These are phyloP conservation scores for Bombycilla garrulus DNA, from an alignment of 2,113 vertebrate species.

Conservation along the genomic window DNA sequence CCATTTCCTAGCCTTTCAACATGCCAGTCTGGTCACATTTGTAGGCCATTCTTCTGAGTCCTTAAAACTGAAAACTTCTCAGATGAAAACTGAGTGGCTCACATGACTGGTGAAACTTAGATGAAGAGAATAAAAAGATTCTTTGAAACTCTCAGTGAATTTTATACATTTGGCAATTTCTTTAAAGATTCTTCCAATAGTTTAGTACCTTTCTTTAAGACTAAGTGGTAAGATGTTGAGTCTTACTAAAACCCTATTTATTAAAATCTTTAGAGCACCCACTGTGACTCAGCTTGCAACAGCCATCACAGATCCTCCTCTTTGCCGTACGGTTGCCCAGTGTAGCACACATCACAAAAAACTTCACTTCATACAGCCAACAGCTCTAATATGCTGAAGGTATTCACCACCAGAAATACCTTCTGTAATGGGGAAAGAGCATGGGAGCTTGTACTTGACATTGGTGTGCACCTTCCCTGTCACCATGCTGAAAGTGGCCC, in stretches of 20 bases:
- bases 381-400: not conserved
- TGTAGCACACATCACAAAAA: not conserved
- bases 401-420: not conserved
- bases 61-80: not conserved
- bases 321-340: accelerated
- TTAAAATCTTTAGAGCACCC: not conserved
- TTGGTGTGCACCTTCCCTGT: not conserved
- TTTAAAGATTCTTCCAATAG: not conserved
- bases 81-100: not conserved
- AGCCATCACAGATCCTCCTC: not conserved
- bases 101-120: not conserved
- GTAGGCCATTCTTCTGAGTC: not conserved
- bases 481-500: not conserved
- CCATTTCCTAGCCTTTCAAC: not conserved
- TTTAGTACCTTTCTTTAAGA: not conserved
- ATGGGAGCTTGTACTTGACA: not conserved
- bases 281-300: not conserved
- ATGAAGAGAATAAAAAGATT: not conserved
- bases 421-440: not conserved
- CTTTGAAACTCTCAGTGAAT: not conserved
- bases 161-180: not conserved
- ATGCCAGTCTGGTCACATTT: not conserved
- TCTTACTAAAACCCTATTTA: not conserved
- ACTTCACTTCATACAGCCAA: not conserved
- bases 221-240: not conserved